Evolutionary conservation across 2,888 invertebrate genomes (phyloP).

Genomic region (Lasioglossum calceatum): DNA sequence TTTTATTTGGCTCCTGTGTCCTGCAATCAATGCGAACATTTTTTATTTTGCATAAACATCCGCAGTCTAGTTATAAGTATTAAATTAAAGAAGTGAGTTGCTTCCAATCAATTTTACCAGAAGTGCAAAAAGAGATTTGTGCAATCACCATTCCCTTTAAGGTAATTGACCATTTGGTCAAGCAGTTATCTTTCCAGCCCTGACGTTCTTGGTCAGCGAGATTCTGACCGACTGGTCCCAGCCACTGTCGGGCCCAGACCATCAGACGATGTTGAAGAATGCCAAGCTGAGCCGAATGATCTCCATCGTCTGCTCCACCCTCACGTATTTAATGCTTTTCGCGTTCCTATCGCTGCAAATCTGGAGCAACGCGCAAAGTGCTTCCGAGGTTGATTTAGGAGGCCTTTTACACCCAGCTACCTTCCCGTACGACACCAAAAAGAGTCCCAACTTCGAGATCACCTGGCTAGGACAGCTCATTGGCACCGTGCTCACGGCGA

Average conservation of each 20-base stretch:
- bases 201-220: conserved; percentile 32
- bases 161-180: neutral
- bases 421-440: conserved; percentile 73
- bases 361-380: conserved; percentile 33
- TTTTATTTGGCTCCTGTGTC: too few species aligned
- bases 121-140: neutral
- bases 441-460: conserved; percentile 68
- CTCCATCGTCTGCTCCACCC: conserved; percentile 56
- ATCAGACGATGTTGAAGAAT: conserved; percentile 61
- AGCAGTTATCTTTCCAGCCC: conserved; percentile 10
- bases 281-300: conserved; percentile 64
- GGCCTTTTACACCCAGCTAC: conserved; percentile 45
- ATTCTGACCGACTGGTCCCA: conserved; percentile 64
- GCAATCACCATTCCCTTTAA: neutral
- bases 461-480: conserved; percentile 73
- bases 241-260: conserved; percentile 41
- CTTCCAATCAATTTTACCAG: too few species aligned
- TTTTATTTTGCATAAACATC: too few species aligned
- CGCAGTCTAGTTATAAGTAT: too few species aligned
- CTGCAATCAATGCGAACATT: too few species aligned
- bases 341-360: conserved; percentile 49
- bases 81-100: too few species aligned
- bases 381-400: conserved; percentile 42
- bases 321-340: conserved; percentile 46
- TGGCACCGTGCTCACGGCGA: conserved; percentile 65